phyloP scores from a whole-genome alignment of 2,888 invertebrate genomes.

The Leptinotarsa haldemani region DNA sequence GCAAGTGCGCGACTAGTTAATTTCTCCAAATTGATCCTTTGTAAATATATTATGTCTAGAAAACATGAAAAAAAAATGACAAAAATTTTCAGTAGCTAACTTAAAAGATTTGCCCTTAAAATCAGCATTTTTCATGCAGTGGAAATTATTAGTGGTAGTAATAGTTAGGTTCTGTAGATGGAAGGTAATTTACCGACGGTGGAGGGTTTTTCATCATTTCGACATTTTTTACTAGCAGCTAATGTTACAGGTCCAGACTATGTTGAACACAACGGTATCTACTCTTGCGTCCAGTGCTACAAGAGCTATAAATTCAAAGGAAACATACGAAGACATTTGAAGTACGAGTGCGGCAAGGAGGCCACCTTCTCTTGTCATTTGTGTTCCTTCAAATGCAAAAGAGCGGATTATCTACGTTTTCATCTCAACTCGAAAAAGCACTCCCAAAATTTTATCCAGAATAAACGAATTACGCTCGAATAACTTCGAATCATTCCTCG shows the following conservation, averaged over 20 bases:
- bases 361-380: conserved; percentile 75
- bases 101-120: too few relatives aligned
- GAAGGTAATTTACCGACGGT: conserved; percentile 18
- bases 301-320: conserved; percentile 57
- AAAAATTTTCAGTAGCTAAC: too few relatives aligned
- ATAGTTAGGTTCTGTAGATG: conserved; percentile 2
- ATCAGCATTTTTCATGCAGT: not conserved
- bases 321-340: conserved; percentile 70
- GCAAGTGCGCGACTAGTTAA: too few relatives aligned
- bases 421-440: conserved; percentile 58
- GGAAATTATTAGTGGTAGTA: not conserved
- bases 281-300: conserved; percentile 52
- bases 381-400: conserved; percentile 74
- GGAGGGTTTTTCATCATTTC: conserved; percentile 23
- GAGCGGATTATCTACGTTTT: conserved; percentile 70
- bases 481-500: conserved; percentile 7
- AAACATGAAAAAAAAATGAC: too few relatives aligned
- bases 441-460: conserved; percentile 20
- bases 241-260: conserved; percentile 44
- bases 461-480: conserved; percentile 18
- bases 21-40: too few relatives aligned
- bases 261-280: conserved; percentile 52
- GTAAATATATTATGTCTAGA: too few relatives aligned
- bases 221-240: conserved; percentile 13
- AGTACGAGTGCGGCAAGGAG: conserved; percentile 77